These are phyloP conservation scores for Acanthornis magna DNA, from an alignment of 2,797 vertebrate species.

Conservation along the genomic window DNA sequence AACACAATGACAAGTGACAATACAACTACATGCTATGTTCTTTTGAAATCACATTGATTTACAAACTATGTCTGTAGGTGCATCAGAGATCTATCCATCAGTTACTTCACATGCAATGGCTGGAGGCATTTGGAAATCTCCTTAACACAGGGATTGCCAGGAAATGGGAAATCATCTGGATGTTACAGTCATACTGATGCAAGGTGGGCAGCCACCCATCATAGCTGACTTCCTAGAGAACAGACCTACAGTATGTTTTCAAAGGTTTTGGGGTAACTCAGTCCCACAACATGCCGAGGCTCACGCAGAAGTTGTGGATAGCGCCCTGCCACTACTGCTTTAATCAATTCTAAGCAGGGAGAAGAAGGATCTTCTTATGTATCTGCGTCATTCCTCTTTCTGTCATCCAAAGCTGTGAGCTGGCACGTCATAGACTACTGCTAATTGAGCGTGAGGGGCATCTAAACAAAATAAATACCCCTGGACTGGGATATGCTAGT, in stretches of 20 bases:
- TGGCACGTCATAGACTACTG: background rate
- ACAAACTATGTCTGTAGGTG: background rate
- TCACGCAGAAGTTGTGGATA: background rate
- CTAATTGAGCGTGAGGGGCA: background rate
- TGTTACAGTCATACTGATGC: background rate
- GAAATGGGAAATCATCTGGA: background rate
- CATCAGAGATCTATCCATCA: background rate
- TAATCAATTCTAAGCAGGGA: background rate
- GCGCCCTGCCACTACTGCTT: background rate
- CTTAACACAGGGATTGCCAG: background rate
- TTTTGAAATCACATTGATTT: background rate
- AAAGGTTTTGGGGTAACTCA: background rate
- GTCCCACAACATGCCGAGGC: accelerated
- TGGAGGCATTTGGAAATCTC: background rate
- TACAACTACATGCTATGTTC: background rate
- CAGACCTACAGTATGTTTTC: accelerated
- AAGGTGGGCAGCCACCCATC: background rate
- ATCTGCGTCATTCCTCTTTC: background rate
- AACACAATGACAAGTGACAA: background rate
- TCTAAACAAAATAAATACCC: background rate
- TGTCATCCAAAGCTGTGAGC: background rate
- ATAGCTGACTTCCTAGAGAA: background rate
- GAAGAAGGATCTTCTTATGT: background rate
- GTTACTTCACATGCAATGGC: background rate
- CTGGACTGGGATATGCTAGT: background rate